Evolutionary conservation across 2,888 invertebrate species (phyloP).

Genomic region (Drosophila eohydei): DNA sequence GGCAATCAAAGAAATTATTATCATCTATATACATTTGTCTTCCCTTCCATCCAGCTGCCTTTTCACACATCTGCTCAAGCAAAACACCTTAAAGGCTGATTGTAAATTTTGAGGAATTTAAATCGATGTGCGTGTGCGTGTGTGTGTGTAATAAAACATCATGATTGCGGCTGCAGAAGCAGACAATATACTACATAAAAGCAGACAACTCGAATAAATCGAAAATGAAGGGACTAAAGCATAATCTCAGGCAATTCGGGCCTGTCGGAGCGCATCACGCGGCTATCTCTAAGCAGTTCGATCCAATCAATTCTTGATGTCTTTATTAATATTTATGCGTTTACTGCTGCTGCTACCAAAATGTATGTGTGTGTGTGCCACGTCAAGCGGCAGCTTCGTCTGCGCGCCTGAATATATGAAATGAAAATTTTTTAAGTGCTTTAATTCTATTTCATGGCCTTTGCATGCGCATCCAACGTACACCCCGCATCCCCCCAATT

Average conservation of each 20-base stretch:
- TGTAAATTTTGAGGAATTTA: slow-evolving; percentile 3
- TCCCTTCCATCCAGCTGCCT: not conserved
- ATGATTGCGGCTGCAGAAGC: slow-evolving; percentile 11
- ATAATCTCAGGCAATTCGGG: slow-evolving; percentile 13
- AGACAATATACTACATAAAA: slow-evolving; percentile 8
- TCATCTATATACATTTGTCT: not conserved
- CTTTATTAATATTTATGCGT: slow-evolving; percentile 65
- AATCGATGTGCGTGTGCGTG: not conserved
- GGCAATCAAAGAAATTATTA: not conserved
- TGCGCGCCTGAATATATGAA: slow-evolving; percentile 50
- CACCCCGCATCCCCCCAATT: too few species aligned
- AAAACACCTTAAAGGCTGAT: not conserved
- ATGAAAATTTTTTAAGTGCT: slow-evolving; percentile 72
- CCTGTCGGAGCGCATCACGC: slow-evolving; percentile 13
- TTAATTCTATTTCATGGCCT: slow-evolving; percentile 68
- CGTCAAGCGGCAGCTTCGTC: slow-evolving; percentile 40
- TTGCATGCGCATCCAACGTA: slow-evolving; percentile 25
- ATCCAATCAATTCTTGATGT: slow-evolving; percentile 72
- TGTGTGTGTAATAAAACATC: slow-evolving; percentile 7
- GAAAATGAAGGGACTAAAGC: slow-evolving; percentile 11
- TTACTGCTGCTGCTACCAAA: slow-evolving; percentile 16
- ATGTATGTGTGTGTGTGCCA: slow-evolving; percentile 18
- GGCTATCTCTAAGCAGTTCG: slow-evolving; percentile 28
- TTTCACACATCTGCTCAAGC: not conserved
- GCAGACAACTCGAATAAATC: slow-evolving; percentile 9